A percentile compares a stretch with the other conserved stretches of the same genome.
These are phyloP conservation scores for Yponomeuta sedellus DNA, from an alignment of 2,888 invertebrate species.

Conservation along the genomic window DNA sequence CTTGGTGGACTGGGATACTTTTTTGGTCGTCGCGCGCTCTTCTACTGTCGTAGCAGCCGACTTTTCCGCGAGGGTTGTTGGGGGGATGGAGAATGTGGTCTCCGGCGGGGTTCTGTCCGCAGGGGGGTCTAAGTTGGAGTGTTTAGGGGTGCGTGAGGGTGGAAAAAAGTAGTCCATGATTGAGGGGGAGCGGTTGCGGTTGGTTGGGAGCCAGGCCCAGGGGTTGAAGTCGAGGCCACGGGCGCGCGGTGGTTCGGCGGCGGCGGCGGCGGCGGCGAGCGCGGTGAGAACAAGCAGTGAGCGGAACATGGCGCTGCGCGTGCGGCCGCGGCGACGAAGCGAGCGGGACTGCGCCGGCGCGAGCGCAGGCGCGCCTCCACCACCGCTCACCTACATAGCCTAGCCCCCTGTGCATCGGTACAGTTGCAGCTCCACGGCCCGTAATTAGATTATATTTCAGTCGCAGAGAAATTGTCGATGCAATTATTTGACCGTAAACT, in stretches of 20 bases:
- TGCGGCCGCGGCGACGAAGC: conserved; percentile 65
- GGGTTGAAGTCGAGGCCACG: conserved; percentile 68
- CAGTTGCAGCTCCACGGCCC: conserved; percentile 32
- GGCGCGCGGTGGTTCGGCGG: conserved; percentile 54
- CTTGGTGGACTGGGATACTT: conserved; percentile 48
- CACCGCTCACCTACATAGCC: conserved; percentile 50
- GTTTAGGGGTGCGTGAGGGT: conserved; percentile 70
- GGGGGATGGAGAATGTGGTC: conserved; percentile 21
- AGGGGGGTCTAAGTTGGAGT: conserved; percentile 61
- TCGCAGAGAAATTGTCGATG: conserved; percentile 7
- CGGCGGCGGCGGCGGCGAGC: conserved; percentile 36
- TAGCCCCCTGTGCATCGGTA: conserved; percentile 47
- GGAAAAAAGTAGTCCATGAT: conserved; percentile 74
- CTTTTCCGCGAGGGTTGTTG: conserved; percentile 41
- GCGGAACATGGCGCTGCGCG: conserved; percentile 62
- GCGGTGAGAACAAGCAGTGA: conserved; percentile 53
- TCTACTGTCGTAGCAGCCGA: conserved; percentile 55
- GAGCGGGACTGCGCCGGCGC: conserved; percentile 70
- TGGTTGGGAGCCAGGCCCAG: conserved; percentile 67
- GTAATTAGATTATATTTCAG: conserved; percentile 13
- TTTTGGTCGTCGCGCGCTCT: conserved; percentile 59
- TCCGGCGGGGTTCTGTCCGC: conserved; percentile 55
- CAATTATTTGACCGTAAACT: conserved; percentile 10
- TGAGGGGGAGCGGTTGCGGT: conserved; percentile 61
- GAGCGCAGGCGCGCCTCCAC: conserved; percentile 36